Percentiles rank a stretch among this genome's conserved stretches.
These are phyloP conservation scores for Ornithorhynchus anatinus DNA, from an alignment of 2,113 vertebrate genomes.

Conservation along the genomic window DNA sequence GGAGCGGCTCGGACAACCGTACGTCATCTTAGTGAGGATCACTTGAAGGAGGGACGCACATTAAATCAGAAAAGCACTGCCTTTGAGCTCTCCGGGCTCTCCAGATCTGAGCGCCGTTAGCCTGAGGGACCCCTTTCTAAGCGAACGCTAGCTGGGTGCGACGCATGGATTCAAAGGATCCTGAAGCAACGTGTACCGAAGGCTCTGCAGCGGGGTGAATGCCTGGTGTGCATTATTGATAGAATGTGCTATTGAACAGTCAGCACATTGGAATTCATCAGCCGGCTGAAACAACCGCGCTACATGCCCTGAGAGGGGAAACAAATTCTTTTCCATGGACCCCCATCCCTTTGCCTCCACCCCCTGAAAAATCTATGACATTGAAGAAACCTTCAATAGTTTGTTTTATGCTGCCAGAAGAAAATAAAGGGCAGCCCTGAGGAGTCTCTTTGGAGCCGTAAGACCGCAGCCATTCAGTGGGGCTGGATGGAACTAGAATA, in stretches of 20 bases:
- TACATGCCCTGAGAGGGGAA: not conserved
- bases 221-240: not conserved
- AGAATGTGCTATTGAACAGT: not conserved
- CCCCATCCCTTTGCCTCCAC: not conserved
- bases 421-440: not conserved
- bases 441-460: not conserved
- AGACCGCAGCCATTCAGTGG: not conserved
- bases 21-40: not conserved
- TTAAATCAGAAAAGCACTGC: not conserved
- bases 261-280: conserved; percentile 4
- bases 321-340: not conserved
- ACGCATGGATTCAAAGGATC: conserved; percentile 8
- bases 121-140: not conserved
- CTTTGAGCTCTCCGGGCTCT: conserved; percentile 21
- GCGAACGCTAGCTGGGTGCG: conserved; percentile 1
- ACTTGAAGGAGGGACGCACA: conserved; percentile 37
- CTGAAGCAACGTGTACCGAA: not conserved
- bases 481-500: not conserved
- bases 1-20: not conserved
- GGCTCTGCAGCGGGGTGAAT: not conserved
- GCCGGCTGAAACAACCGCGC: not conserved
- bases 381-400: not conserved
- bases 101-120: conserved; percentile 37
- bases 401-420: not conserved
- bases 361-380: not conserved